Base-by-base conservation (phyloP, 2,888 invertebrate species). In the Lathronympha strigana region DNA sequence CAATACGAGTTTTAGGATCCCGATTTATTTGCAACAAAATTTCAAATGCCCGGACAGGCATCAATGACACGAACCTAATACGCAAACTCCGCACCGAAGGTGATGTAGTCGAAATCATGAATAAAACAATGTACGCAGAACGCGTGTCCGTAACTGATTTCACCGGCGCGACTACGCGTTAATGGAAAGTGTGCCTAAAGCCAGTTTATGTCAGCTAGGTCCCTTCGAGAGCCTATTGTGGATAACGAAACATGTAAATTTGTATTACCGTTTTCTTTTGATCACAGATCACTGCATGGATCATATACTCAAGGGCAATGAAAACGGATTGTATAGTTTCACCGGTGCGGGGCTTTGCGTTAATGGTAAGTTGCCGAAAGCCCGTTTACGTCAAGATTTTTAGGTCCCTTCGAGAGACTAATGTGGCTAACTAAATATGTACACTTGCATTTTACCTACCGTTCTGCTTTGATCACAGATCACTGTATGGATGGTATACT, bases 141-240 rank as follows among this genome's bases (percentile, higher is more conserved):
- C 64, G 54, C 66, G 66, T 66, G 66, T 17, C 66, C 61, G 66
- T 66, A 54, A 54, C 66, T 66, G 66, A 66, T 66, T 66, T 66
- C 61, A 40, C 60, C 54, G 60, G 13, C 36, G 28, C 51, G 61
- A 53, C 61, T 45, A 61, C 51, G 66, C 53, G 47, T 54, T 66
- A 66, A 66, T 61, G 60, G 66, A 66, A 66, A 66, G 66, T 66
- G 61, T 64, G 43, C 64, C 64, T 64, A 47, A 64, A 64, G 64
- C 64, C 58, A 60, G 64, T 60, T 64, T 51, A 53, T 58, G 58
- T 64, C 63, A 50, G 15, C 54, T 49, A 49, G 25, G 58, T 45
- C 64, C 58, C 58, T 64, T 57, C 45, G 19, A 64, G 58, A 51
- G 17, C 51, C 64, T 60, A 60, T 60, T 64, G 64, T 60, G 51